Percentiles rank a stretch among this genome's conserved stretches.
phyloP scores from a whole-genome alignment of 2,888 invertebrate genomes.

The Patella depressa region DNA sequence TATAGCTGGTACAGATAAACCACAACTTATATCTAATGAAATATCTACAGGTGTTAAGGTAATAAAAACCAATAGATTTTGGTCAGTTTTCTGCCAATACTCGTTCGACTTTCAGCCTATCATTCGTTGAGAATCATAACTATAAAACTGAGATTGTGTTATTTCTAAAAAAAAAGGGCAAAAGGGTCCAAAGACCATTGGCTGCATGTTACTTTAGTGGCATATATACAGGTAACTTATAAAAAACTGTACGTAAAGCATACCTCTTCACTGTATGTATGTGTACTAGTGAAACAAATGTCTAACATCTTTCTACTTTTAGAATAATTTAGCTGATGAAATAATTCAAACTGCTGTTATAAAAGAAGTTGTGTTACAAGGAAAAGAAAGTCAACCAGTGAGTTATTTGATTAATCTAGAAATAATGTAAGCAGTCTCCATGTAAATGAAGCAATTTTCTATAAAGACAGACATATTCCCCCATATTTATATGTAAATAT shows the following conservation, averaged over 20 bases:
- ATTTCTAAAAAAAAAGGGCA: no score
- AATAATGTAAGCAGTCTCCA: neutral
- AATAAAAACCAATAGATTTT: neutral
- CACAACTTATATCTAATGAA: constrained; percentile 65
- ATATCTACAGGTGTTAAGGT: constrained; percentile 60
- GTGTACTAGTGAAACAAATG: no score
- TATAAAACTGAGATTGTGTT: neutral
- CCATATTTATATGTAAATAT: no score
- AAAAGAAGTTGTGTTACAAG: constrained; percentile 61
- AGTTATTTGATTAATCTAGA: constrained; percentile 29
- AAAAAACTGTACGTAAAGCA: no score
- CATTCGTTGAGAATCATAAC: neutral
- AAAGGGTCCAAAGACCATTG: no score
- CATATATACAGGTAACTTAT: no score
- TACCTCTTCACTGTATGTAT: no score
- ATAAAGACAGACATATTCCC: no score
- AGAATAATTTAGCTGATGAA: constrained; percentile 66
- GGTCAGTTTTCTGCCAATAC: neutral
- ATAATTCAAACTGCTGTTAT: constrained; percentile 66
- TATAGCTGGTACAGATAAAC: constrained; percentile 52
- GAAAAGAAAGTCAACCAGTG: constrained; percentile 53
- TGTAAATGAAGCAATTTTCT: neutral
- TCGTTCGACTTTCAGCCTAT: neutral
- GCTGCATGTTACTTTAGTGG: no score
- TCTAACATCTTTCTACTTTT: constrained; percentile 23